phyloP scores from a whole-genome alignment of 2,113 vertebrate species.

The Sphyrna mokarran region DNA sequence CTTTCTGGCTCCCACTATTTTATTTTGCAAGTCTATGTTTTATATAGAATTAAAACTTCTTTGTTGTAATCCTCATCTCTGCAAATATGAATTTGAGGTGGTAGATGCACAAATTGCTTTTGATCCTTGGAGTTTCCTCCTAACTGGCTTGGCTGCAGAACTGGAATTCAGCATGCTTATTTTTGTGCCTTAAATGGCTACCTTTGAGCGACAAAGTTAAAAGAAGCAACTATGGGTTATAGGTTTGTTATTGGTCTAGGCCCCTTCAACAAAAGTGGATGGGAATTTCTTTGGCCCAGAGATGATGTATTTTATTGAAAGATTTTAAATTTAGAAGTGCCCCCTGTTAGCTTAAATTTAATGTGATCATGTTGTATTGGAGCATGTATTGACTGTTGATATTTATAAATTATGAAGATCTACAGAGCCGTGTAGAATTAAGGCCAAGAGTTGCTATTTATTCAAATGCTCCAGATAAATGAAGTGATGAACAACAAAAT shows the following conservation, averaged over 20 bases:
- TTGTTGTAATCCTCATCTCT: not conserved
- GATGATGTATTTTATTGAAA: not conserved
- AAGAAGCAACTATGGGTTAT: not conserved
- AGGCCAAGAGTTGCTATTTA: not conserved
- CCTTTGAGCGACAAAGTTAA: not conserved
- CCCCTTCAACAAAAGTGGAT: not conserved
- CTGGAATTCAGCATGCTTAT: not conserved
- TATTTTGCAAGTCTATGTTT: not conserved
- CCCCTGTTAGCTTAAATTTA: not conserved
- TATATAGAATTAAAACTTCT: not conserved
- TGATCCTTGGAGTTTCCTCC: not conserved
- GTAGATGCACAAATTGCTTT: not conserved
- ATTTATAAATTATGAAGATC: not conserved
- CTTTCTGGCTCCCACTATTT: not conserved
- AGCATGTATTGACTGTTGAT: not conserved
- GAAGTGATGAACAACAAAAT: not conserved
- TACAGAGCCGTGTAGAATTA: not conserved
- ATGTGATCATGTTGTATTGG: not conserved
- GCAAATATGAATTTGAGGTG: not conserved
- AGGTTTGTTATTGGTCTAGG: not conserved
- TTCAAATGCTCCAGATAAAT: not conserved
- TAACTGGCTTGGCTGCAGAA: not conserved
- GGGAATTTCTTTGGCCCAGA: not conserved
- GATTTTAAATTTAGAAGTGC: not conserved
- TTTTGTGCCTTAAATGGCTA: not conserved